Percentiles rank a stretch among this genome's conserved stretches.
phyloP scores from a whole-genome alignment of 2,113 vertebrate genomes.

The Megaptera novaeangliae region DNA sequence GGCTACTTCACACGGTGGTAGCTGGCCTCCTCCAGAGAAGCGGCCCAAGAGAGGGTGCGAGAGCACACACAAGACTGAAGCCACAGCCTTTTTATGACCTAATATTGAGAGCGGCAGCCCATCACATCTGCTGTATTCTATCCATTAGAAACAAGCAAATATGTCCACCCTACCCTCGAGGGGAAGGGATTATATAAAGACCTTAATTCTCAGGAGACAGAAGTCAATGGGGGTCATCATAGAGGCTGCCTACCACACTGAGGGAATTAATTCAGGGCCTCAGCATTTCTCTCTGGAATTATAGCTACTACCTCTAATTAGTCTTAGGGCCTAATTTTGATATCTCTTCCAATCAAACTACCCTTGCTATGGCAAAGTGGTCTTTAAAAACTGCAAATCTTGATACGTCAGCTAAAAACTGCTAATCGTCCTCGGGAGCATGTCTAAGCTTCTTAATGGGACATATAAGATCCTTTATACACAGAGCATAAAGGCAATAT shows the following conservation, averaged over 20 bases:
- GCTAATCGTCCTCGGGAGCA: not conserved
- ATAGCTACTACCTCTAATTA: not conserved
- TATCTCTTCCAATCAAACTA: not conserved
- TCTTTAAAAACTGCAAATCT: constrained; percentile 9
- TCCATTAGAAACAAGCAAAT: not conserved
- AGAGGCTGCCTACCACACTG: not conserved
- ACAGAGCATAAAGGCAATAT: not conserved
- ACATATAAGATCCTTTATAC: not conserved
- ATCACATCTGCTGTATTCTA: not conserved
- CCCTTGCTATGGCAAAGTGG: not conserved
- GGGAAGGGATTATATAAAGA: not conserved
- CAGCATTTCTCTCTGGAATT: not conserved
- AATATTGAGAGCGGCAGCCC: not conserved
- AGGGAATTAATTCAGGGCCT: not conserved
- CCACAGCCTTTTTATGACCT: not conserved
- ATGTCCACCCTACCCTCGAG: not conserved
- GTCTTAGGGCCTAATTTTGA: constrained; percentile 9
- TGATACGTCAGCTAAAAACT: not conserved
- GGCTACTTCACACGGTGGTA: not conserved
- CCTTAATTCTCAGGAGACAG: not conserved
- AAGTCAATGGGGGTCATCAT: not conserved
- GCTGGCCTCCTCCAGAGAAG: not conserved
- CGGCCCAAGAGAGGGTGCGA: not conserved
- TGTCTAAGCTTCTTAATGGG: not conserved
- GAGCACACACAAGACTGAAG: not conserved